Conservation (phyloP, 2,797 vertebrate genomes). For the Apogon hyalosoma region DNA sequence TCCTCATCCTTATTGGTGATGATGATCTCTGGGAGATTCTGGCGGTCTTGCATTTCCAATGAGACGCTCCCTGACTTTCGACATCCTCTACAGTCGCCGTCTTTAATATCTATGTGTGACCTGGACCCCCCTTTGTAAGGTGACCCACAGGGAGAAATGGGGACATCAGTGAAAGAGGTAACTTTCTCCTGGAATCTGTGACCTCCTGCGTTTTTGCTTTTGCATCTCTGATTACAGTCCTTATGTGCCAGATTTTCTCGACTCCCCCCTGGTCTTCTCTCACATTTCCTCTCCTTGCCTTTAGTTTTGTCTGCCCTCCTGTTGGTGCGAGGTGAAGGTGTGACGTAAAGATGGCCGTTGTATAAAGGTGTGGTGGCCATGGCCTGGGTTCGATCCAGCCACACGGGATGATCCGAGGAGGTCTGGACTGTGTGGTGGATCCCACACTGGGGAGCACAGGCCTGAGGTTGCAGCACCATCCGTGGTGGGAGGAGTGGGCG, state of each 20-base stretch:
- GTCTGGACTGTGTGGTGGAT: conserved; percentile 65
- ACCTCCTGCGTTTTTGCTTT: conserved; percentile 73
- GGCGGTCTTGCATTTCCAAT: conserved; percentile 69
- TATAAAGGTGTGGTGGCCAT: conserved; percentile 73
- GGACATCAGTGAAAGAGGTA: conserved; percentile 89
- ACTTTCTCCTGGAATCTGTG: conserved; percentile 86
- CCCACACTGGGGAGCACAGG: conserved; percentile 70
- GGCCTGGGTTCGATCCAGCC: conserved; percentile 76
- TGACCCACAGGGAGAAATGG: conserved; percentile 87
- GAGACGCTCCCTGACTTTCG: conserved; percentile 47
- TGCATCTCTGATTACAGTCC: conserved; percentile 60
- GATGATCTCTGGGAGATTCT: conserved; percentile 77
- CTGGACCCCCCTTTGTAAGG: conserved; percentile 85
- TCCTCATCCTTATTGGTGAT: conserved; percentile 76
- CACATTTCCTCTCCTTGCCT: conserved; percentile 67
- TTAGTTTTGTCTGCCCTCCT: conserved; percentile 59
- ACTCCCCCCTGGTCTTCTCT: conserved; percentile 52
- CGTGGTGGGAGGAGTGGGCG: conserved; percentile 68
- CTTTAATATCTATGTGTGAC: conserved; percentile 84
- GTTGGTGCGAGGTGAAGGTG: conserved; percentile 56
- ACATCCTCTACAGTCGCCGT: conserved; percentile 70
- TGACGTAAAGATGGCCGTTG: conserved; percentile 73
- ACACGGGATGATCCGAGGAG: conserved; percentile 44
- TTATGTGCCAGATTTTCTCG: conserved; percentile 42
- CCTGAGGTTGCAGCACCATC: conserved; percentile 57